Evolutionary conservation across 2,113 vertebrate species (phyloP), one percentile per base, ranked within the genome.

Genomic region (Camelus bactrianus): DNA sequence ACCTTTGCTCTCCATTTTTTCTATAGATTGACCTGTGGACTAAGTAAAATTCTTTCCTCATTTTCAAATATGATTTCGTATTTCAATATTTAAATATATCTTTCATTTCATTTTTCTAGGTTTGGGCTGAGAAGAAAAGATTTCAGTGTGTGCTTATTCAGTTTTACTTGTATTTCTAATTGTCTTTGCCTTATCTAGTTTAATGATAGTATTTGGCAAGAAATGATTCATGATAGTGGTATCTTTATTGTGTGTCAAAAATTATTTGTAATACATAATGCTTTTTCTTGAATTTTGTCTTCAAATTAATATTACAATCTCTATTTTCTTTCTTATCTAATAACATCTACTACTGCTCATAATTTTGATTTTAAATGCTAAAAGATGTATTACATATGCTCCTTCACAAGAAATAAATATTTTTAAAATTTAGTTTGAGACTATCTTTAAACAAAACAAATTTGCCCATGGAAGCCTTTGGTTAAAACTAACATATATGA

Each of bases 61-160:
- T 64, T 93, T 75, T 72, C 50, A 92, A 93, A 89, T 91, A 17
- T 38, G 38, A 52, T 64, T 86, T 85, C 89, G 86, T 73, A 60
- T 70, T 92, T 35, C 60, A 92, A 38, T 48, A 58, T 65, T 54
- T 77, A 86, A 89, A 73, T 85, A 69, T 60, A 84, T 62, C 3
- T 35, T 89, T 92, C 62, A 70, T 58, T 30, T 80, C 28, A 65
- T 60, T 86, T 88, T 82, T 50, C 12, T 35, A 48, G 32, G 13
- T 85, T 73, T 89, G 26, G 14, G 8, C 46, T 69, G 28, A 88
- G 58, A 84, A 93, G 30, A 79, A 85, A 89, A 56, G 16, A 81
- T 76, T 91, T 56, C 28, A 75, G 26, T 79, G 32, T 28, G 24
- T 75, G 17, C 46, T 56, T 19, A 60, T 73, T 83, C 75, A 91